phyloP scores from a whole-genome alignment of 2,797 vertebrate species.

The Mergus octosetaceus region DNA sequence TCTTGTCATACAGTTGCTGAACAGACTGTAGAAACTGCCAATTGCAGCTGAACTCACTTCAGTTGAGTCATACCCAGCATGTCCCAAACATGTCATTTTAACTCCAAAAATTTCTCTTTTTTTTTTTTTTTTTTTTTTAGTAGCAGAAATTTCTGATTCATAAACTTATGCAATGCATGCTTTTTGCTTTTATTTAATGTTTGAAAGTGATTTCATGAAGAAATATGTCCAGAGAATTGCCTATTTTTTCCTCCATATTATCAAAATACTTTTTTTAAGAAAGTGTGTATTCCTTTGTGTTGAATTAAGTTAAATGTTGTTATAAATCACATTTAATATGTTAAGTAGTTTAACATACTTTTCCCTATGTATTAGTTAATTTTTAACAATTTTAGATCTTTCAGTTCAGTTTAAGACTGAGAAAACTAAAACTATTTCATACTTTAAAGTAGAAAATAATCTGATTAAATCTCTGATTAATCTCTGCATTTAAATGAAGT shows the following conservation, averaged over 20 bases:
- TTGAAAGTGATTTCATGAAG: background rate
- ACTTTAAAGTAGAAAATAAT: conserved; percentile 8
- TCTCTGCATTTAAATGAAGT: conserved; percentile 23
- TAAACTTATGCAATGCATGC: background rate
- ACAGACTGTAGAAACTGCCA: background rate
- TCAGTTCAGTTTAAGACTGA: background rate
- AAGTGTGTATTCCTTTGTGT: background rate
- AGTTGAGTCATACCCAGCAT: background rate
- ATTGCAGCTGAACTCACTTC: background rate
- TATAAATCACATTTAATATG: background rate
- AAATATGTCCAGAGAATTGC: background rate
- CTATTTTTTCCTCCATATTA: background rate
- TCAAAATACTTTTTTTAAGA: background rate
- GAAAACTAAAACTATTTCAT: background rate
- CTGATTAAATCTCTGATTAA: conserved; percentile 42
- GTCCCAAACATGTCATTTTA: background rate
- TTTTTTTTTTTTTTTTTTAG: background rate
- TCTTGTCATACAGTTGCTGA: background rate
- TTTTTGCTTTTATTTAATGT: background rate
- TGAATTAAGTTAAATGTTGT: background rate
- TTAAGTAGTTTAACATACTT: background rate
- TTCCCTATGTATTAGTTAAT: background rate
- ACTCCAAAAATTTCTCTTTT: background rate
- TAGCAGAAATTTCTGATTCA: background rate
- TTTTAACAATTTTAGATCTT: background rate